Evolutionary conservation across 1,140 invertebrate species (phyloP).

Genomic region (Pectinophora gossypiella): DNA sequence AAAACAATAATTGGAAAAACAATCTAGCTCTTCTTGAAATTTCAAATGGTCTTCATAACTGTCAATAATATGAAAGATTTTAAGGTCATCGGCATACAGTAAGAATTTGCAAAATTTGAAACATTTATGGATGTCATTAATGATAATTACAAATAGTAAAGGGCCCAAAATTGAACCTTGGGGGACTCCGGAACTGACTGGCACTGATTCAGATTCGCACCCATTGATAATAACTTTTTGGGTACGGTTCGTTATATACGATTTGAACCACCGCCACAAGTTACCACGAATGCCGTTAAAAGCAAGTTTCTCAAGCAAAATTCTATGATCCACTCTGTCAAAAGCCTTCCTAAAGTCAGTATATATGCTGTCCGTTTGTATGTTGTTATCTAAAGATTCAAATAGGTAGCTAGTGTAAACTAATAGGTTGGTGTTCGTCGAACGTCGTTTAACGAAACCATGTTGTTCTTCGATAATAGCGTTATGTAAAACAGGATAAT

Average conservation of each 20-base stretch:
- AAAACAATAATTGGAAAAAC: neutral
- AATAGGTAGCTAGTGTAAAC: conserved; percentile 14
- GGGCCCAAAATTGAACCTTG: neutral
- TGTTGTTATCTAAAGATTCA: conserved; percentile 13
- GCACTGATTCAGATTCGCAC: neutral
- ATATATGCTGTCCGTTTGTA: conserved; percentile 16
- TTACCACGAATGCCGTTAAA: conserved; percentile 18
- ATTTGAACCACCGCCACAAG: conserved; percentile 11
- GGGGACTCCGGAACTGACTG: neutral
- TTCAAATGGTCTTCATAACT: neutral
- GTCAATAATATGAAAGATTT: neutral
- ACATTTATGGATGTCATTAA: neutral
- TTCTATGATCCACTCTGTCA: conserved; percentile 17
- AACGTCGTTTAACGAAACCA: conserved; percentile 18
- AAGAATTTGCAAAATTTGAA: neutral
- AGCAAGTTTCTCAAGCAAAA: conserved; percentile 11
- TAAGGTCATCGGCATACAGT: neutral
- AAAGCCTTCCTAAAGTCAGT: conserved; percentile 21
- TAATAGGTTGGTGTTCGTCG: conserved; percentile 12
- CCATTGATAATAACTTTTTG: neutral
- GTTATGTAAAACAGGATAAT: conserved; percentile 6
- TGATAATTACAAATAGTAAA: neutral
- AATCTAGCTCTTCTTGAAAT: neutral
- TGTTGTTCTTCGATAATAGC: conserved; percentile 11
- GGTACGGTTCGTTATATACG: neutral